Conservation (phyloP, 2,113 vertebrate species). For the Myotis davidii region DNA sequence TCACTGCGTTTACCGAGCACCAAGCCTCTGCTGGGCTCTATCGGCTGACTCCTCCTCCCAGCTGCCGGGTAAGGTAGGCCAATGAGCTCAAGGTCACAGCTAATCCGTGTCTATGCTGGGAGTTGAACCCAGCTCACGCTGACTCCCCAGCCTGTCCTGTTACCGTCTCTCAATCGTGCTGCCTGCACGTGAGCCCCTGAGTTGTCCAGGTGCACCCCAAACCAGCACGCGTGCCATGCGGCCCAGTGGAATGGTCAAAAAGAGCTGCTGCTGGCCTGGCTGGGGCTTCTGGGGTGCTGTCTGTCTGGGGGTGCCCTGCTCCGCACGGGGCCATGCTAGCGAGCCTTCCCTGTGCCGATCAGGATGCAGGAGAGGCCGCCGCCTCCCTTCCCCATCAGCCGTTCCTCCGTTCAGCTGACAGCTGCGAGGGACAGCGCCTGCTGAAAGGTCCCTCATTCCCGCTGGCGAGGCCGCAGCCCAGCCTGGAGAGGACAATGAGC, state of each 20-base stretch:
- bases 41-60: background rate
- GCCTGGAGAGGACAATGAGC: conserved; percentile 80
- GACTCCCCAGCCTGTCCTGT: background rate
- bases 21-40: background rate
- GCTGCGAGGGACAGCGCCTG: conserved; percentile 73
- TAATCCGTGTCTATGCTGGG: background rate
- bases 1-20: background rate
- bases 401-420: conserved; percentile 80
- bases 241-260: background rate
- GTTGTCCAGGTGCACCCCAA: background rate
- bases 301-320: background rate
- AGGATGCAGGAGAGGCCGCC: conserved; percentile 40
- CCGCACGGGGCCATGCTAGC: background rate
- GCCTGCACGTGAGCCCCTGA: background rate
- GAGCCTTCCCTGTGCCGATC: conserved; percentile 41
- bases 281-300: background rate
- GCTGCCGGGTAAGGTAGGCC: background rate
- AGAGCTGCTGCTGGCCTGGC: background rate
- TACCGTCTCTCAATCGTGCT: background rate
- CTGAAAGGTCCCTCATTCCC: conserved; percentile 75
- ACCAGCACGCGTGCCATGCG: background rate
- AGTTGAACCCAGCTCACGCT: background rate
- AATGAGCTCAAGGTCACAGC: background rate
- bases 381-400: background rate
- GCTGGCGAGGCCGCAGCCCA: conserved; percentile 76